Evolutionary conservation across 2,113 vertebrate genomes (phyloP).

Genomic region (Mesembrinibis cayennensis): DNA sequence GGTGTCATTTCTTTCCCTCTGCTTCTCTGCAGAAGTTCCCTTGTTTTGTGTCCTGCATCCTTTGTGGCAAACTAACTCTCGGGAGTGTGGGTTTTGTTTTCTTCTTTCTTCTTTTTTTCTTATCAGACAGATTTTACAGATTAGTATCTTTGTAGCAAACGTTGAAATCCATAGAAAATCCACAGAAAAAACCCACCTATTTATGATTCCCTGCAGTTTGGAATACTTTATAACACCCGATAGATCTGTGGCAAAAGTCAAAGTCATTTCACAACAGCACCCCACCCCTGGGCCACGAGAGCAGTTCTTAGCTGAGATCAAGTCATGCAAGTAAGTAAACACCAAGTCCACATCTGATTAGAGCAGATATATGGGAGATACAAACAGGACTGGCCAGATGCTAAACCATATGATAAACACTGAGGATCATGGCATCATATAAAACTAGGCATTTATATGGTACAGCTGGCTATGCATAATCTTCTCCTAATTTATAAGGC

Average conservation of each 20-base stretch:
- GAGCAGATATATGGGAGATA: slow-evolving; percentile 63
- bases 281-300: background rate
- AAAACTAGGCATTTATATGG: slow-evolving; percentile 69
- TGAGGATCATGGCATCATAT: slow-evolving; percentile 61
- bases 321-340: slow-evolving; percentile 43
- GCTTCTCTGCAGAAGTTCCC: background rate
- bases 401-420: slow-evolving; percentile 76
- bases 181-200: background rate
- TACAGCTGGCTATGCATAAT: slow-evolving; percentile 79
- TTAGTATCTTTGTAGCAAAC: background rate
- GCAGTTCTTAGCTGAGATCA: slow-evolving; percentile 4
- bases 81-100: background rate
- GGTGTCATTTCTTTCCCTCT: background rate
- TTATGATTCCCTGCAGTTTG: background rate
- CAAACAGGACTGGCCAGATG: slow-evolving; percentile 71
- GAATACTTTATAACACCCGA: background rate
- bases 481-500: slow-evolving; percentile 74
- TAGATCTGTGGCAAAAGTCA: background rate
- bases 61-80: background rate
- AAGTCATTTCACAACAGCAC: background rate
- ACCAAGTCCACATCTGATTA: slow-evolving; percentile 43
- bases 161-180: background rate
- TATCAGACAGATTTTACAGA: background rate
- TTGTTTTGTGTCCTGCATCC: background rate
- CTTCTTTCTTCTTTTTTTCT: background rate